Evolutionary conservation across 2,888 invertebrate genomes (phyloP).

Genomic region (Euzophera pinguis): DNA sequence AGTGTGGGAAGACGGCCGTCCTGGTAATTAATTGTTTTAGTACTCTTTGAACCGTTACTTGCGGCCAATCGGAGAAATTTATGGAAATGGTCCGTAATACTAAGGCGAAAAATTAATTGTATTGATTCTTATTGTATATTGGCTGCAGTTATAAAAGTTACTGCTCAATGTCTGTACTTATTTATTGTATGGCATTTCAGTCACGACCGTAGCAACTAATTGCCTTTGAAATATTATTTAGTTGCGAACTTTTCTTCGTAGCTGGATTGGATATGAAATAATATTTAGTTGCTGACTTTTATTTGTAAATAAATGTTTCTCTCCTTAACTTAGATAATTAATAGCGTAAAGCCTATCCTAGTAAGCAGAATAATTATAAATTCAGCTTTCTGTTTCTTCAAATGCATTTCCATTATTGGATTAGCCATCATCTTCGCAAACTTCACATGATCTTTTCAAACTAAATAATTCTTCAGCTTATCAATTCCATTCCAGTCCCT

Average conservation of each 20-base stretch:
- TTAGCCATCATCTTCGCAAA: too few species aligned
- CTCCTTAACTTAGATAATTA: too few species aligned
- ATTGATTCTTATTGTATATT: constrained; percentile 5
- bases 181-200: not conserved
- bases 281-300: too few species aligned
- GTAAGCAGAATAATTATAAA: too few species aligned
- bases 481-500: too few species aligned
- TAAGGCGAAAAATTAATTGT: constrained; percentile 3
- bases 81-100: constrained; percentile 25
- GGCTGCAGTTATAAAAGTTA: not conserved
- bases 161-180: not conserved
- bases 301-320: too few species aligned
- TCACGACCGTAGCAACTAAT: not conserved
- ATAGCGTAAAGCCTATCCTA: too few species aligned
- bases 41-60: constrained; percentile 29
- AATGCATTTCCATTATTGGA: too few species aligned
- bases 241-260: not conserved
- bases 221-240: not conserved
- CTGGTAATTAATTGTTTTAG: constrained; percentile 62
- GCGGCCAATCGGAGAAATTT: constrained; percentile 36
- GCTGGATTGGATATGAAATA: not conserved
- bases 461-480: too few species aligned
- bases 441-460: too few species aligned
- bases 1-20: constrained; percentile 67
- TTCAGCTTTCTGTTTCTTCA: too few species aligned